These are phyloP conservation scores for Fissipunctia ypsillon DNA, from an alignment of 2,888 invertebrate species.

Conservation along the genomic window DNA sequence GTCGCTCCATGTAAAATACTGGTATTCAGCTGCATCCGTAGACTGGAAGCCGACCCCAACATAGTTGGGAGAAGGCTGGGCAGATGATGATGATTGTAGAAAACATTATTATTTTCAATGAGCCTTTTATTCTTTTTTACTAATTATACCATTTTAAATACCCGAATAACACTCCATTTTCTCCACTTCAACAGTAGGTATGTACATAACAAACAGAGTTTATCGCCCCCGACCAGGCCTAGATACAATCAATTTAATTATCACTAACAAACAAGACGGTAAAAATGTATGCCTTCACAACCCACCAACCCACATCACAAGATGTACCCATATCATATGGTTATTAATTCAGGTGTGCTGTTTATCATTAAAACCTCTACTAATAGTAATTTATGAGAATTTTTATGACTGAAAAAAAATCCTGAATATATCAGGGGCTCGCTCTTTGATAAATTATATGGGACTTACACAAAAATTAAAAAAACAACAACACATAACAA, in stretches of 20 bases:
- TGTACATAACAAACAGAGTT: constrained; percentile 26
- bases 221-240: constrained; percentile 57
- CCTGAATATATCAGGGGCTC: neutral
- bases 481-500: too few relatives aligned
- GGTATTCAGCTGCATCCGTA: too few relatives aligned
- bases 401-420: neutral
- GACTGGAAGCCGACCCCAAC: too few relatives aligned
- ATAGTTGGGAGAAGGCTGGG: too few relatives aligned
- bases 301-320: constrained; percentile 75
- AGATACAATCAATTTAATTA: constrained; percentile 68
- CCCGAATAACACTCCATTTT: neutral
- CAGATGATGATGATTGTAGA: too few relatives aligned
- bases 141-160: neutral
- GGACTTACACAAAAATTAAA: too few relatives aligned
- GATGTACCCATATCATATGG: constrained; percentile 69
- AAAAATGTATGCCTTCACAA: constrained; percentile 68
- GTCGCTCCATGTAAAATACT: too few relatives aligned
- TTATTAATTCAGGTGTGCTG: constrained; percentile 64
- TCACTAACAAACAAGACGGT: constrained; percentile 55
- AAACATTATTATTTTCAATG: neutral
- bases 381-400: constrained; percentile 31
- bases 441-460: too few relatives aligned
- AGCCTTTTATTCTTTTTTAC: too few relatives aligned
- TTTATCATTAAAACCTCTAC: constrained; percentile 24
- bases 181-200: neutral